A percentile compares a stretch with the other conserved stretches of the same genome.
Evolutionary conservation across 2,113 vertebrate species (phyloP).

Genomic region (Forbesichthys agassizii): DNA sequence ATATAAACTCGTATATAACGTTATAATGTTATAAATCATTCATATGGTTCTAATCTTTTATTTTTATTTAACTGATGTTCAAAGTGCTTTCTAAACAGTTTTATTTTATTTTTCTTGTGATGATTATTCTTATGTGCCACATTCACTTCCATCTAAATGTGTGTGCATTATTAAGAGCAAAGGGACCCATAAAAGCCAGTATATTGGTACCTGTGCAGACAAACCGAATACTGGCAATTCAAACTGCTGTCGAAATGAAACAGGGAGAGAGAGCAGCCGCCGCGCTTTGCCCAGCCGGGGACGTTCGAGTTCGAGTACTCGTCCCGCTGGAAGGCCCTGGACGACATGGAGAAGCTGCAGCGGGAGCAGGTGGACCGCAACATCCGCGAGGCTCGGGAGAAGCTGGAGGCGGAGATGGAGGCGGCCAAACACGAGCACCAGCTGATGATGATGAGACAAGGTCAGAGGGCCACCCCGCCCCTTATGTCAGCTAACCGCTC

Average conservation of each 20-base stretch:
- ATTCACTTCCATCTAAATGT: too few relatives aligned
- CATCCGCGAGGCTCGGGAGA: slow-evolving; percentile 94
- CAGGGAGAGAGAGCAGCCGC: slow-evolving; percentile 90
- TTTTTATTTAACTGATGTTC: neutral
- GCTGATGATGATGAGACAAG: slow-evolving; percentile 98
- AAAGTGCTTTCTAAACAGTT: too few relatives aligned
- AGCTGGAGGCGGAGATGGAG: slow-evolving; percentile 97
- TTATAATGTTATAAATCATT: too few relatives aligned
- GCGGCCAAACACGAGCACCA: slow-evolving; percentile 96
- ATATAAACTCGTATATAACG: too few relatives aligned
- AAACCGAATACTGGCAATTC: neutral
- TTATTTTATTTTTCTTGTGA: too few relatives aligned
- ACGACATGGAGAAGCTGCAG: slow-evolving; percentile 97
- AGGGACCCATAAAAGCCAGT: neutral
- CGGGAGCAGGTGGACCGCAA: slow-evolving; percentile 92
- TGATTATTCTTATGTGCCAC: too few relatives aligned
- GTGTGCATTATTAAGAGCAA: too few relatives aligned
- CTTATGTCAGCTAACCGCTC: neutral
- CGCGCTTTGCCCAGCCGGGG: slow-evolving; percentile 94
- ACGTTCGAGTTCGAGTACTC: slow-evolving; percentile 99
- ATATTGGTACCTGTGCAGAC: neutral
- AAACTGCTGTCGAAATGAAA: too few relatives aligned
- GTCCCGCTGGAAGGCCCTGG: slow-evolving; percentile 96
- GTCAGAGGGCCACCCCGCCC: slow-evolving; percentile 57
- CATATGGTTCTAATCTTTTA: neutral